Conservation (phyloP, 2,888 invertebrate genomes). For the Cantharis rustica region DNA sequence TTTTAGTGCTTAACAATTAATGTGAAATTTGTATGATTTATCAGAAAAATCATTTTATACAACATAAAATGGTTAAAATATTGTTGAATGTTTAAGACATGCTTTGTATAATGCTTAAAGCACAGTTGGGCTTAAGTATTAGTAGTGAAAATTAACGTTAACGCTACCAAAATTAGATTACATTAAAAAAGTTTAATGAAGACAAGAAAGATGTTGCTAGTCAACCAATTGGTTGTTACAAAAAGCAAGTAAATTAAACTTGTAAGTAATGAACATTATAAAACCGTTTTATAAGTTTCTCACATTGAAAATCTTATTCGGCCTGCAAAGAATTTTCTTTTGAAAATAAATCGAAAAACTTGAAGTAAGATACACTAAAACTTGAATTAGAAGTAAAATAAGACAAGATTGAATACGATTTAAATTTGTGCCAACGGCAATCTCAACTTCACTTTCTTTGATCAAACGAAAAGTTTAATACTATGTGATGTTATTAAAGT, state of each 20-base stretch:
- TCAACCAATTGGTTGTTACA: not conserved
- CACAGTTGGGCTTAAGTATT: not conserved
- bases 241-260: not conserved
- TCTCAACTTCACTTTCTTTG: not conserved
- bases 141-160: not conserved
- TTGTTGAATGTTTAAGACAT: too few species aligned
- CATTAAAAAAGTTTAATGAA: not conserved
- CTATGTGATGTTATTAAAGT: not conserved
- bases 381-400: constrained; percentile 11
- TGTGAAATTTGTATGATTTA: too few species aligned
- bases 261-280: not conserved
- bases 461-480: constrained; percentile 2
- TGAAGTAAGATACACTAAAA: constrained; percentile 17
- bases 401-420: constrained; percentile 12
- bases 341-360: constrained; percentile 19
- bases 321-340: not conserved
- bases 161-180: not conserved
- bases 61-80: too few species aligned
- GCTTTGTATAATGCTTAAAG: not conserved
- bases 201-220: not conserved
- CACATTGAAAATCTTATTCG: not conserved
- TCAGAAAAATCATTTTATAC: too few species aligned
- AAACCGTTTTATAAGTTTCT: constrained; percentile 1
- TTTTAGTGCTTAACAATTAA: too few species aligned
- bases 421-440: constrained; percentile 11